Evolutionary conservation across 2,797 vertebrate species (phyloP), one percentile per base, ranked within the genome.

Genomic region (Momotus momota): DNA sequence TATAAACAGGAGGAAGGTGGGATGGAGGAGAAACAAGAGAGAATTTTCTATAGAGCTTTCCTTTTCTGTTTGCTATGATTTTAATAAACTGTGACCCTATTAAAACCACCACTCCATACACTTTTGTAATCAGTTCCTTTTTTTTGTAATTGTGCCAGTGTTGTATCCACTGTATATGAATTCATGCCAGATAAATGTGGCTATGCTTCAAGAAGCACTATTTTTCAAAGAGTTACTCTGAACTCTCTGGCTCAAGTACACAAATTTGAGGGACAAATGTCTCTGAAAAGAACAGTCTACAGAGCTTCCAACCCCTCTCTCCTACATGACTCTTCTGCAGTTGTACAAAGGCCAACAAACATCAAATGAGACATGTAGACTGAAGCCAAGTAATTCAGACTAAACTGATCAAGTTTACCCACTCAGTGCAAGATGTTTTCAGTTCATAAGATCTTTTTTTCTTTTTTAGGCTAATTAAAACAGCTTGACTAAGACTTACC

Each of bases 401-500:
- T 88, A 95, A 97, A 95, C 81, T 95, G 82, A 97, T 97, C 88
- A 93, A 67, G 88, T 96, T 95, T 94, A 91, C 93, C 81, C 81
- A 97, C 86, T 91, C 85, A 72, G 73, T 87, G 91, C 96, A 97
- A 97, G 96, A 96, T 88, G 97, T 69, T 97, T 98, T 97, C 79
- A 97, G 97, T 96, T 95, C 94, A 71, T 91, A 79, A 93, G 72
- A 65, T 95, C 81, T 89, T 93, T 94, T 31, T 96, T 97, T 90
- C 93, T 96, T 96, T 94, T 92, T 92, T 85, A 88, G 91, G 60
- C 70, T 96, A 96, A 98, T 98, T 98, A 97, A 98, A 98, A 97
- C 94, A 97, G 87, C 86, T 96, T 94, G 92, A 97, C 65, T 96
- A 97, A 97, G 96, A 96, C 96, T 98, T 97, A 97, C 72, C 96